These are phyloP conservation scores for Sarcophilus harrisii DNA, from an alignment of 2,797 vertebrate species.

Conservation along the genomic window DNA sequence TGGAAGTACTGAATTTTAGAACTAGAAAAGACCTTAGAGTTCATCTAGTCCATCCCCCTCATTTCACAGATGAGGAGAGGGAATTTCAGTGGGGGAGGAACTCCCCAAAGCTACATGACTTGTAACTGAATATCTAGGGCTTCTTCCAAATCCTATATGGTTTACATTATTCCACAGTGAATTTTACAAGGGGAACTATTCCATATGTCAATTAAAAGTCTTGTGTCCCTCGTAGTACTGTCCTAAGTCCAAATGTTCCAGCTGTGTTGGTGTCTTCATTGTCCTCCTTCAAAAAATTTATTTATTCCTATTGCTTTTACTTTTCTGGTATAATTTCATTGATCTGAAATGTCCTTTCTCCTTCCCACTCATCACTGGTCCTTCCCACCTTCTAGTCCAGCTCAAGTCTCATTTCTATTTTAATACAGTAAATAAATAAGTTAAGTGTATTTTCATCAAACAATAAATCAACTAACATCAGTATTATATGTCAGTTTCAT, in stretches of 20 bases:
- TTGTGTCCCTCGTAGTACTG: neutral
- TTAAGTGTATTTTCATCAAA: neutral
- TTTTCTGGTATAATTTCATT: neutral
- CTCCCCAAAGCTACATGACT: neutral
- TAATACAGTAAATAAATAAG: neutral
- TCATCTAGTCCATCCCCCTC: neutral
- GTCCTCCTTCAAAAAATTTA: neutral
- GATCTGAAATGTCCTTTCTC: neutral
- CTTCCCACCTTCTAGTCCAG: neutral
- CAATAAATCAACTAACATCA: neutral
- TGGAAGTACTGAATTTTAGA: neutral
- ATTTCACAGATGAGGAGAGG: neutral
- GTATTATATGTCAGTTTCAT: neutral
- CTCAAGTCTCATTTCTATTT: neutral
- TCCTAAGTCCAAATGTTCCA: neutral
- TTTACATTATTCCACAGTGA: neutral
- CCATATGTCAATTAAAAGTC: neutral
- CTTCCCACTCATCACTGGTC: neutral
- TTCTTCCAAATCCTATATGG: neutral
- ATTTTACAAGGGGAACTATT: neutral
- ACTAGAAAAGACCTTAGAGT: neutral
- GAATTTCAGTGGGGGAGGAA: neutral
- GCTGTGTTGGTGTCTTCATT: neutral
- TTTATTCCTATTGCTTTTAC: neutral
- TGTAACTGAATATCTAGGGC: neutral